phyloP scores from a whole-genome alignment of 2,113 vertebrate genomes.

The Bufo gargarizans region DNA sequence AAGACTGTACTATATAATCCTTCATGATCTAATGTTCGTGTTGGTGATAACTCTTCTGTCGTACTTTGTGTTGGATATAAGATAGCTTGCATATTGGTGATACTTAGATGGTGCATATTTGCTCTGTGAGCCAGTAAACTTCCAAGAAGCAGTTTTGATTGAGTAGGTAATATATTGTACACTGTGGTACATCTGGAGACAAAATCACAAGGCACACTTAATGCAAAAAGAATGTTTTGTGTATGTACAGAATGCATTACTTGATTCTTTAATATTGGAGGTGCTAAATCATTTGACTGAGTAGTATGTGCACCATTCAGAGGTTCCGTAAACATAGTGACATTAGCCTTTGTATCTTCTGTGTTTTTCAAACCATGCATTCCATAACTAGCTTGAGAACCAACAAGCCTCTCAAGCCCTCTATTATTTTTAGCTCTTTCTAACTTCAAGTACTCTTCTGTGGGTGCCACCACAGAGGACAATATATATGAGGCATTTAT shows the following conservation, averaged over 20 bases:
- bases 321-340: constrained; percentile 46
- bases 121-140: constrained; percentile 37
- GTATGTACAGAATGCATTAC: constrained; percentile 53
- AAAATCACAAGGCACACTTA: constrained; percentile 55
- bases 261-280: constrained; percentile 45
- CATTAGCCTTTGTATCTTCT: constrained; percentile 48
- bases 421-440: constrained; percentile 15
- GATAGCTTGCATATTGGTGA: constrained; percentile 51
- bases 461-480: not conserved
- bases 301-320: constrained; percentile 34
- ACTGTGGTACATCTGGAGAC: constrained; percentile 26
- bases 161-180: constrained; percentile 45
- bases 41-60: constrained; percentile 48
- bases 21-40: constrained; percentile 38
- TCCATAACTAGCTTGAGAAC: constrained; percentile 1
- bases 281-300: constrained; percentile 51
- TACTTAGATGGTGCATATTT: constrained; percentile 26
- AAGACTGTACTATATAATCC: constrained; percentile 3
- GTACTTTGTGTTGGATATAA: constrained; percentile 58
- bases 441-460: not conserved
- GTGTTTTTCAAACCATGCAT: constrained; percentile 55
- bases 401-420: constrained; percentile 43
- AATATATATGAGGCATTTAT: constrained; percentile 30
- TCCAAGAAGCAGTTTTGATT: not conserved
- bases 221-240: not conserved